A percentile compares a stretch with the other conserved stretches of the same genome.
phyloP scores from a whole-genome alignment of 2,797 vertebrate species.

The Meriones psammophilus region DNA sequence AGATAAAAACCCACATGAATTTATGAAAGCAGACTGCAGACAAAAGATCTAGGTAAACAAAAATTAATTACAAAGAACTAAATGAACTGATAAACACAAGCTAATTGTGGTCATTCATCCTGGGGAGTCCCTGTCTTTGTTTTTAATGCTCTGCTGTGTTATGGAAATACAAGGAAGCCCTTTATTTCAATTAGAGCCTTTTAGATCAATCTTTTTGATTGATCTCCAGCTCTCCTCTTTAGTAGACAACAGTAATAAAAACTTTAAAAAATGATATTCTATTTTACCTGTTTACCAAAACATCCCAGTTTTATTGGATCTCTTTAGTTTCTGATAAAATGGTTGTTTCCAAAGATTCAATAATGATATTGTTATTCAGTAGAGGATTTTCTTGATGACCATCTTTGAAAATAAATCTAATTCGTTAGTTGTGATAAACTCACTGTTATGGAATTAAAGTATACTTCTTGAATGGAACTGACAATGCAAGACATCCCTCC shows the following conservation, averaged over 20 bases:
- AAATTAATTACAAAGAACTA: not conserved
- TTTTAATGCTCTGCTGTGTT: not conserved
- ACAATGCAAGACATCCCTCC: too few relatives aligned
- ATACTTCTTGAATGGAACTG: not conserved
- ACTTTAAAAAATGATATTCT: not conserved
- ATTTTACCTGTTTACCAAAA: not conserved
- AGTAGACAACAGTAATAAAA: slow-evolving; percentile 7
- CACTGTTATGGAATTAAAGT: not conserved
- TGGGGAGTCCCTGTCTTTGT: not conserved
- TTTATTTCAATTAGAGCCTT: not conserved
- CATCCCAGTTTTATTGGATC: not conserved
- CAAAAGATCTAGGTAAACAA: not conserved
- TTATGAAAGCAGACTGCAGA: not conserved
- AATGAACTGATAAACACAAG: not conserved
- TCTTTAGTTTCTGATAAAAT: not conserved
- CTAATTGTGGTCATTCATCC: not conserved
- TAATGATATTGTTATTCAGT: not conserved
- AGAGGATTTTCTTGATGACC: not conserved
- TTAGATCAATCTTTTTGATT: not conserved
- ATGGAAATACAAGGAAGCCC: not conserved
- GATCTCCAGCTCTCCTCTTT: not conserved
- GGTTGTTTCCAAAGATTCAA: slow-evolving; percentile 7
- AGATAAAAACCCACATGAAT: not conserved
- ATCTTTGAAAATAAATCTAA: not conserved
- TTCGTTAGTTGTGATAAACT: not conserved